phyloP scores from a whole-genome alignment of 2,888 invertebrate species.

The Calliopum simillimum region DNA sequence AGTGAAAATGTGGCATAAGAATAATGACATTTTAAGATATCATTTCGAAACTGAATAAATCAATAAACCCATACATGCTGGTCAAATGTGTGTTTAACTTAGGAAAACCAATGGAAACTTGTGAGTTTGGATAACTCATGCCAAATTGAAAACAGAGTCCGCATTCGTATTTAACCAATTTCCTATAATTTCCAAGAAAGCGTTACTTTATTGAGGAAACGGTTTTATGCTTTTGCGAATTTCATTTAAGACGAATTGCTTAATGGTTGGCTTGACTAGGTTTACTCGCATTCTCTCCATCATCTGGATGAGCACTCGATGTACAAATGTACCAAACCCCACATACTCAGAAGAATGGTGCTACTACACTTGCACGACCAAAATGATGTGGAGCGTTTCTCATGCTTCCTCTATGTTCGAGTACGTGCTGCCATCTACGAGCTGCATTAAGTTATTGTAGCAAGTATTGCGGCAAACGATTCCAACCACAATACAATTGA shows the following conservation, averaged over 20 bases:
- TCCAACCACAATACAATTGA: slow-evolving; percentile 56
- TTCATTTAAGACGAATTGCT: slow-evolving; percentile 1
- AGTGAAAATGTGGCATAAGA: no score
- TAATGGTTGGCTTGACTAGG: slow-evolving; percentile 9
- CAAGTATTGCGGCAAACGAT: slow-evolving; percentile 25
- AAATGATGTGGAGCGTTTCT: no score
- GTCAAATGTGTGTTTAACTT: not conserved
- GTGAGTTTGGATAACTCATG: slow-evolving; percentile 55
- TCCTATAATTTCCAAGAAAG: slow-evolving; percentile 54
- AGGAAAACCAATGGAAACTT: slow-evolving; percentile 59
- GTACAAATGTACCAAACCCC: no score
- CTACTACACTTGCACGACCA: no score
- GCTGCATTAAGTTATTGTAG: slow-evolving; percentile 39
- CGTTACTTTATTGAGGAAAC: slow-evolving; percentile 16
- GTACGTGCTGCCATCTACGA: slow-evolving; percentile 56
- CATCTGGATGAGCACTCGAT: no score
- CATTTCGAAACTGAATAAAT: not conserved
- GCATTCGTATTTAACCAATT: slow-evolving; percentile 59
- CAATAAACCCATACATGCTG: not conserved
- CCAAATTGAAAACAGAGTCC: slow-evolving; percentile 55
- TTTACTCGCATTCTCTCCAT: no score
- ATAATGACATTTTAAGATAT: no score
- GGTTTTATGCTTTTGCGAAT: slow-evolving; percentile 1
- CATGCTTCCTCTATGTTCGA: slow-evolving; percentile 48
- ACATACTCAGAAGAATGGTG: no score